Base-by-base conservation (phyloP, 2,113 vertebrate genomes). In the Psophia crepitans region DNA sequence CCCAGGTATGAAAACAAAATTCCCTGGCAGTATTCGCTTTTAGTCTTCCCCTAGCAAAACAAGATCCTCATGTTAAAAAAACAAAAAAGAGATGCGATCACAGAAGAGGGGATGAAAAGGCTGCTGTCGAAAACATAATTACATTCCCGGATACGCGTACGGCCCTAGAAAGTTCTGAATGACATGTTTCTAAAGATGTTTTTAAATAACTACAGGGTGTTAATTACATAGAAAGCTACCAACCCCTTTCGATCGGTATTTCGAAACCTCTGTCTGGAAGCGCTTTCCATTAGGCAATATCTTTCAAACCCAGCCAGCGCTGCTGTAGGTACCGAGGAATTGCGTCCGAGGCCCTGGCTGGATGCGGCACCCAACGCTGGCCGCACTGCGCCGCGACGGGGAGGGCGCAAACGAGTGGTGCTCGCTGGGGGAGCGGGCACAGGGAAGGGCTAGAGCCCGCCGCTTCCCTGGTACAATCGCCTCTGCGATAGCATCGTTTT, bases 331-430 rank as follows among this genome's bases (percentile, higher is more conserved):
- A 39, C 30, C 0, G 0, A 79, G 70, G 63, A 51, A 0, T 41
- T 1, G 9, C 2, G 0, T 6, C 17, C 4, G 14, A 27, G 32
- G 60, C 74, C 64, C 75, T 2, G 46, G 48, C 27, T 57, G n/a
- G 51, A 24, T 2, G 2, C 0, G 27, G 30, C 17, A 10, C 11
- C 49, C 24, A 6, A 0, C 1, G 1, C 49, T 9, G 37, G 46
- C 66, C 4, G 0, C 0, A 2, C 66, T 26, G 20, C 0, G 0
- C 56, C 63, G 19, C 0, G 0, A 22, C 0, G 0, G 22, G 39
- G 8, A 71, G 23, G 23, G n/a, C 8, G 51, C 43, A 7, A 21
- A 15, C 0, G 0, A 4, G 28, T 16, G 5, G 54, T 3, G 3
- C 56, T 51, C 4, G 2, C 44, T 14, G 26, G 41, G 37, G 51